phyloP scores from a whole-genome alignment of 2,797 vertebrate species.

The Spizella passerina region DNA sequence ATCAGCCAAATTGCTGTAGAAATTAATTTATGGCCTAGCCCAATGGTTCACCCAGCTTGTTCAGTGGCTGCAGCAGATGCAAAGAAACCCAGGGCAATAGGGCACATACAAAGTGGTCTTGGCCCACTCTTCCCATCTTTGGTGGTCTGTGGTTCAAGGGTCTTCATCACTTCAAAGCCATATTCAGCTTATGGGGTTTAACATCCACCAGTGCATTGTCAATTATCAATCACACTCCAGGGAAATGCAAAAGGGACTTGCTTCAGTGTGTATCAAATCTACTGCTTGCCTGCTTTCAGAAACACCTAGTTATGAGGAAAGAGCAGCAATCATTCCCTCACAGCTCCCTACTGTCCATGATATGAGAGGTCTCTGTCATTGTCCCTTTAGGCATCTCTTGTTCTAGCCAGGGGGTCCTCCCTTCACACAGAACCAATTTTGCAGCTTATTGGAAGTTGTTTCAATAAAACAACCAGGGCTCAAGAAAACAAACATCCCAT shows the following conservation, averaged over 20 bases:
- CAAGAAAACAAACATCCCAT: background rate
- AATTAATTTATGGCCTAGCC: background rate
- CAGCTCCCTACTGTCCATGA: background rate
- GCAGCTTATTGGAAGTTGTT: background rate
- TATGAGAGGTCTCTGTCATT: background rate
- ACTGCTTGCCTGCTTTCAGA: background rate
- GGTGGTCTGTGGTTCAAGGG: background rate
- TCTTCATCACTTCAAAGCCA: background rate
- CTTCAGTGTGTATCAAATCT: background rate
- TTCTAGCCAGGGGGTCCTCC: background rate
- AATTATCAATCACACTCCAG: background rate
- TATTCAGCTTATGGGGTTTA: background rate
- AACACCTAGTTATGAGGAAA: background rate
- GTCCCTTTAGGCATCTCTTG: background rate
- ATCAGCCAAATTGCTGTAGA: background rate
- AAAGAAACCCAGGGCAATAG: background rate
- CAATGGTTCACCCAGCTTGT: background rate
- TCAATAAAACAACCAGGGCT: background rate
- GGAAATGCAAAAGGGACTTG: background rate
- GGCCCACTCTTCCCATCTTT: background rate
- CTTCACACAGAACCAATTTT: background rate
- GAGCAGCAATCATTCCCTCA: background rate
- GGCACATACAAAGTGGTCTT: background rate
- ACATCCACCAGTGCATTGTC: background rate
- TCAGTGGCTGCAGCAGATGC: background rate